phyloP scores from a whole-genome alignment of 2,113 vertebrate species.

The Mastomys coucha region DNA sequence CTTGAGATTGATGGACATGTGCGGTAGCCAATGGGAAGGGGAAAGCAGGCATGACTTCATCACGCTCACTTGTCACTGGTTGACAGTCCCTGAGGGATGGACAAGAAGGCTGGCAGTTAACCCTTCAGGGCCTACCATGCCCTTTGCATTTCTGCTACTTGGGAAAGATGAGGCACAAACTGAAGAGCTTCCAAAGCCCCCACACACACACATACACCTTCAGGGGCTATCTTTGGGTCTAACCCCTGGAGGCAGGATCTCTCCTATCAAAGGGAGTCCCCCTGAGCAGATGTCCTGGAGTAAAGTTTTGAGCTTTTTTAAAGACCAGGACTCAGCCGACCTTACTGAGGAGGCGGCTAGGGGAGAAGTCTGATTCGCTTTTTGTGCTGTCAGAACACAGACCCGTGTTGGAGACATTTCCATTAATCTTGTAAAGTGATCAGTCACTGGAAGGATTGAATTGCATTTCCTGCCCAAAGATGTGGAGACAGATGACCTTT shows the following conservation, averaged over 20 bases:
- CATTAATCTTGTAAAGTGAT: constrained; percentile 76
- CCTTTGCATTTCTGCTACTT: constrained; percentile 27
- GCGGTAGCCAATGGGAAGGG: constrained; percentile 61
- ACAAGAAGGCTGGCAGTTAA: constrained; percentile 61
- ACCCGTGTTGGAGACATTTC: constrained; percentile 20
- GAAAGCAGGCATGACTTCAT: constrained; percentile 74
- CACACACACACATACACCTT: too few relatives aligned
- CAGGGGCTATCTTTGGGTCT: not conserved
- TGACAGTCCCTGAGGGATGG: not conserved
- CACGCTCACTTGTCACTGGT: constrained; percentile 72
- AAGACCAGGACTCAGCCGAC: constrained; percentile 48
- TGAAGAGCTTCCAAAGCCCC: not conserved
- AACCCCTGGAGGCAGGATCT: not conserved
- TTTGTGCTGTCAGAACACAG: constrained; percentile 70
- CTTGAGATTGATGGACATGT: constrained; percentile 67
- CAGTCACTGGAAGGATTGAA: constrained; percentile 78
- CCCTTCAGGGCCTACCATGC: not conserved
- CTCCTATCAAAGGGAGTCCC: not conserved
- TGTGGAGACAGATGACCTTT: constrained; percentile 74
- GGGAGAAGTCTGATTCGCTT: constrained; percentile 28
- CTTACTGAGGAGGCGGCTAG: not conserved
- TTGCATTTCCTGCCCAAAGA: constrained; percentile 81
- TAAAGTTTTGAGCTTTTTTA: constrained; percentile 57
- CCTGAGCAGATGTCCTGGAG: not conserved
- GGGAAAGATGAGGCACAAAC: constrained; percentile 45